Conservation (phyloP, 2,888 invertebrate species). For the Zelleria hepariella region DNA sequence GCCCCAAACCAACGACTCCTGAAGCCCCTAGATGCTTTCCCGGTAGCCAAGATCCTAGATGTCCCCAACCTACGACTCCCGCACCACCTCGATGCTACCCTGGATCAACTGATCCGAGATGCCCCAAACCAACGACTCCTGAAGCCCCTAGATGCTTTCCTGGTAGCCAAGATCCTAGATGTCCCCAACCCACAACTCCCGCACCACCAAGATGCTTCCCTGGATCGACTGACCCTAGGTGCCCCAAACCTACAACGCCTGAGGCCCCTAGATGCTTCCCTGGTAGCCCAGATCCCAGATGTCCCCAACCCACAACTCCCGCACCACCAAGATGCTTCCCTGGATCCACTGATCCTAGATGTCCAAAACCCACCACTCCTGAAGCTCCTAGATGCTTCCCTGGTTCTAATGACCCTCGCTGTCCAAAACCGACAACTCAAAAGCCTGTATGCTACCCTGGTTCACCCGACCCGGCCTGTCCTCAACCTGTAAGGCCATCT, state of each 20-base stretch:
- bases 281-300: conserved; percentile 21
- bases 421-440: conserved; percentile 25
- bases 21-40: conserved; percentile 20
- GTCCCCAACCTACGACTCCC: conserved; percentile 18
- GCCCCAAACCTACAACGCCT: conserved; percentile 22
- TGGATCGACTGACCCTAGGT: conserved; percentile 13
- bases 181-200: conserved; percentile 26
- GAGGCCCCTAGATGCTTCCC: conserved; percentile 13
- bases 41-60: conserved; percentile 24
- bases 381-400: conserved; percentile 22
- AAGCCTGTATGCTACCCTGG: conserved; percentile 28
- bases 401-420: conserved; percentile 29
- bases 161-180: conserved; percentile 42
- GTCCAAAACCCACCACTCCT: conserved; percentile 33
- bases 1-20: conserved; percentile 16
- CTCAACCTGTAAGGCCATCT: conserved; percentile 29
- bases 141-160: conserved; percentile 35
- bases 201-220: conserved; percentile 13
- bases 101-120: conserved; percentile 22
- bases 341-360: conserved; percentile 33
- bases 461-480: conserved; percentile 38
- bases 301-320: conserved; percentile 18
- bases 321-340: conserved; percentile 29
- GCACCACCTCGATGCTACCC: conserved; percentile 21
- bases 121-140: conserved; percentile 20